phyloP scores from a whole-genome alignment of 2,797 vertebrate genomes.

The Sciaenops ocellatus region DNA sequence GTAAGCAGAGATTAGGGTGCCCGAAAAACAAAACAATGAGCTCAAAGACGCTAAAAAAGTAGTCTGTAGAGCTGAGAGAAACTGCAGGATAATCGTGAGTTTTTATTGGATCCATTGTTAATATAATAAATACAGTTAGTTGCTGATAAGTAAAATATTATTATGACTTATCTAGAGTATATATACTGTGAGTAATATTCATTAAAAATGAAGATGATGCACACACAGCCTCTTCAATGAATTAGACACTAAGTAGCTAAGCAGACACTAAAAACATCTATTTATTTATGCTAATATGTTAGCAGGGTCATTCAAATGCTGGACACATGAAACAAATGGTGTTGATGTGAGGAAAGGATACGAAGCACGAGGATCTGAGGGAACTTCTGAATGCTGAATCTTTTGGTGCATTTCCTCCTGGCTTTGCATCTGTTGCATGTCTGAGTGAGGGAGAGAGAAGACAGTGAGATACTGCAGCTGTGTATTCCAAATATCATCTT shows the following conservation, averaged over 20 bases:
- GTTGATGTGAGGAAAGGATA: constrained; percentile 88
- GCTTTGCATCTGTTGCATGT: constrained; percentile 93
- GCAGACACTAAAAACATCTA: not conserved
- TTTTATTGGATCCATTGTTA: not conserved
- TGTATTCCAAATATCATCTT: not conserved
- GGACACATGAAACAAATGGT: not conserved
- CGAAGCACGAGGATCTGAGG: constrained; percentile 97
- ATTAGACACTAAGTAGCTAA: not conserved
- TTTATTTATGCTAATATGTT: not conserved
- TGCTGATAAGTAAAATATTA: too few relatives aligned
- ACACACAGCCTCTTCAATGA: not conserved
- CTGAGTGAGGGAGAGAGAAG: constrained; percentile 76
- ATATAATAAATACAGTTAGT: not conserved
- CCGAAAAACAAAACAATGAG: not conserved
- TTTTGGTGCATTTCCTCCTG: constrained; percentile 94
- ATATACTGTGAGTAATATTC: not conserved
- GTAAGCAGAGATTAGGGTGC: too few relatives aligned
- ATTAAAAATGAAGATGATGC: not conserved
- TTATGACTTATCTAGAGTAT: too few relatives aligned
- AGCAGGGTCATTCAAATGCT: too few relatives aligned
- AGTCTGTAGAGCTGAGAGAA: too few relatives aligned
- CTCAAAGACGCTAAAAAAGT: not conserved
- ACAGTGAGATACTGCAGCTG: constrained; percentile 2
- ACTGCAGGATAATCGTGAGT: too few relatives aligned
- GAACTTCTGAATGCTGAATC: constrained; percentile 97